phyloP scores from a whole-genome alignment of 1,140 invertebrate species.

The Choristoneura fumiferana region DNA sequence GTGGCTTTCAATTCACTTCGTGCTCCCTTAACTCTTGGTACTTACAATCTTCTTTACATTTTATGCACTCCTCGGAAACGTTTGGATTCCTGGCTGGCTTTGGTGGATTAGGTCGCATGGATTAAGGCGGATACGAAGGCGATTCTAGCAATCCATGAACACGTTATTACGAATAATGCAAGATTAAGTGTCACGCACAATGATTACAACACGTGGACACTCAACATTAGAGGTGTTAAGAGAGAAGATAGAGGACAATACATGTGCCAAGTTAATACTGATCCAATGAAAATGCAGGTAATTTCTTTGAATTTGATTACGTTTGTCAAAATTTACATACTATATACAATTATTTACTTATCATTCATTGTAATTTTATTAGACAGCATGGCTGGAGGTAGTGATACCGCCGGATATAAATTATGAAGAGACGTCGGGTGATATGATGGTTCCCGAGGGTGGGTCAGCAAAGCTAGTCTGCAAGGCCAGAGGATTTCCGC shows the following conservation, averaged over 20 bases:
- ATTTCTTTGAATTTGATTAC: slow-evolving; percentile 31
- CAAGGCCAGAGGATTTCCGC: slow-evolving; percentile 90
- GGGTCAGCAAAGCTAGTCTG: slow-evolving; percentile 92
- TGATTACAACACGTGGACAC: slow-evolving; percentile 92
- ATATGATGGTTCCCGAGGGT: slow-evolving; percentile 94
- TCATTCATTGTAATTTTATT: slow-evolving; percentile 66
- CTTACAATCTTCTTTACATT: slow-evolving; percentile 1
- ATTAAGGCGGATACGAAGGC: slow-evolving; percentile 95
- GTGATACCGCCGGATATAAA: slow-evolving; percentile 95
- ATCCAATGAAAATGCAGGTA: slow-evolving; percentile 96
- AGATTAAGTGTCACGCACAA: slow-evolving; percentile 91
- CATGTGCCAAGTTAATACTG: slow-evolving; percentile 96
- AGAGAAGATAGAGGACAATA: slow-evolving; percentile 91
- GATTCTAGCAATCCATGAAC: slow-evolving; percentile 93
- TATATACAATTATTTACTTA: background rate
- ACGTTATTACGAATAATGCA: slow-evolving; percentile 94
- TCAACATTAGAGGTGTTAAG: slow-evolving; percentile 89
- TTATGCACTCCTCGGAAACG: slow-evolving; percentile 3
- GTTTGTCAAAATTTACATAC: background rate
- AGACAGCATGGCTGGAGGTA: slow-evolving; percentile 92
- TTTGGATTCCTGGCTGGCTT: slow-evolving; percentile 18
- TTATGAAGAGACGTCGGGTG: slow-evolving; percentile 91
- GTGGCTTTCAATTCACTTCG: slow-evolving; percentile 10
- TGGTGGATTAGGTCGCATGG: slow-evolving; percentile 89
- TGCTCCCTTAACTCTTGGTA: background rate